Evolutionary conservation across 2,888 invertebrate genomes (phyloP).

Genomic region (Pseudeuparius sepicola): DNA sequence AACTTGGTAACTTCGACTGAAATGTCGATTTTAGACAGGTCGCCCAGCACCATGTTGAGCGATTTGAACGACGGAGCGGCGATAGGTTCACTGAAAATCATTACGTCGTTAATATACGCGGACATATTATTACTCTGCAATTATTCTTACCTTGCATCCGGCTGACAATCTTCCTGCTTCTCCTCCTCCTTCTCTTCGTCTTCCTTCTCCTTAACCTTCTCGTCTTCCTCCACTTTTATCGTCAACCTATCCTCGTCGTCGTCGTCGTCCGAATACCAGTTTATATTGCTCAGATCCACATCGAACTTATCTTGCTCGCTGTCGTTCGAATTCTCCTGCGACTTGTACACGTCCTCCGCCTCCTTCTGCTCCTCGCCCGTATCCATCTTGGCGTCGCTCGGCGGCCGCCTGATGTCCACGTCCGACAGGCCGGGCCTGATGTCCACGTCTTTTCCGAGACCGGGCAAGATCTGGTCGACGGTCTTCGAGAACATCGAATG

Average conservation of each 20-base stretch:
- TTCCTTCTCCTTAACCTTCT: no score
- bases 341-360: no score
- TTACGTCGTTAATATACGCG: no score
- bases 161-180: no score
- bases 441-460: slow-evolving; percentile 25
- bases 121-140: no score
- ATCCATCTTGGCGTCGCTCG: slow-evolving; percentile 25
- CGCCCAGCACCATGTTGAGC: slow-evolving; percentile 51
- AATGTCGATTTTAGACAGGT: slow-evolving; percentile 63
- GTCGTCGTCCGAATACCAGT: slow-evolving; percentile 76
- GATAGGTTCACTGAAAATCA: no score
- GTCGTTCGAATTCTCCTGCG: no score
- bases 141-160: no score
- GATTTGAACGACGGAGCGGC: slow-evolving; percentile 43
- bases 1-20: slow-evolving; percentile 63
- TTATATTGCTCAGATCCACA: slow-evolving; percentile 34
- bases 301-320: slow-evolving; percentile 24
- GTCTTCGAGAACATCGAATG: background rate
- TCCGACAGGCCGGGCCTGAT: slow-evolving; percentile 28
- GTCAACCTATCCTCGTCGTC: slow-evolving; percentile 40
- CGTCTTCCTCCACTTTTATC: slow-evolving; percentile 37
- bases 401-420: slow-evolving; percentile 39
- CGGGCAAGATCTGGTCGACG: background rate
- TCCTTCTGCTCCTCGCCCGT: slow-evolving; percentile 23
- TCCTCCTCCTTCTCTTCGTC: slow-evolving; percentile 9